Conservation (phyloP, 2,113 vertebrate genomes). For the Synchiropus splendidus region DNA sequence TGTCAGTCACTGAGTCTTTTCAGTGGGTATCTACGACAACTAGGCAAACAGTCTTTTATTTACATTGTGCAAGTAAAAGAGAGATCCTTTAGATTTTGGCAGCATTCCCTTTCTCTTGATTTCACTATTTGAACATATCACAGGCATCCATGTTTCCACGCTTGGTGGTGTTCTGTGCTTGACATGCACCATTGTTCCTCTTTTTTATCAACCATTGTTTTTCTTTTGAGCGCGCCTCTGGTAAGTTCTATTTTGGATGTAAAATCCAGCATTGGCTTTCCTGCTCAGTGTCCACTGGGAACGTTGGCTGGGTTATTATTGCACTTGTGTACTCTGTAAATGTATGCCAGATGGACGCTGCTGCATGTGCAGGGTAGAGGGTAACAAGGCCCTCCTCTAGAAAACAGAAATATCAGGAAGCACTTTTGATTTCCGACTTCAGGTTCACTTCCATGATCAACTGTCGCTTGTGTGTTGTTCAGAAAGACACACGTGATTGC, state of each 20-base stretch:
- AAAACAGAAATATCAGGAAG: slow-evolving; percentile 43
- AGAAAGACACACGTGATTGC: slow-evolving; percentile 16
- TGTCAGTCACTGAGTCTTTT: slow-evolving; percentile 12
- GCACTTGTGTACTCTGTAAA: slow-evolving; percentile 56
- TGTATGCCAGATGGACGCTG: slow-evolving; percentile 58
- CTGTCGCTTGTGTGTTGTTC: slow-evolving; percentile 22
- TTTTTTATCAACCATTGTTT: slow-evolving; percentile 31
- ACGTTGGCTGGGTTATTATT: slow-evolving; percentile 52
- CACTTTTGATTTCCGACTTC: slow-evolving; percentile 31
- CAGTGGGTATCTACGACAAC: slow-evolving; percentile 3
- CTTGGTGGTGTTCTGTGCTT: slow-evolving; percentile 11
- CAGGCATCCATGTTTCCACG: too few species aligned
- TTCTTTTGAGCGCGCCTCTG: slow-evolving; percentile 35
- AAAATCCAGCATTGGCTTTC: slow-evolving; percentile 50
- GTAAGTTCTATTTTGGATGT: slow-evolving; percentile 56
- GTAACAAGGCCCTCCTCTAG: slow-evolving; percentile 17
- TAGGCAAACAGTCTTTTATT: slow-evolving; percentile 6
- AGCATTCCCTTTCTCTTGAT: slow-evolving; percentile 11
- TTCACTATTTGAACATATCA: neutral
- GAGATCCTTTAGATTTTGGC: slow-evolving; percentile 1
- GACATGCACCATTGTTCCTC: slow-evolving; percentile 38
- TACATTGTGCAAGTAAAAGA: neutral
- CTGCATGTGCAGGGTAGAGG: slow-evolving; percentile 18
- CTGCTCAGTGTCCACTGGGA: slow-evolving; percentile 45
- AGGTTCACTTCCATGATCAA: slow-evolving; percentile 35